phyloP scores from a whole-genome alignment of 2,888 invertebrate species.

The Lissonota sp. region DNA sequence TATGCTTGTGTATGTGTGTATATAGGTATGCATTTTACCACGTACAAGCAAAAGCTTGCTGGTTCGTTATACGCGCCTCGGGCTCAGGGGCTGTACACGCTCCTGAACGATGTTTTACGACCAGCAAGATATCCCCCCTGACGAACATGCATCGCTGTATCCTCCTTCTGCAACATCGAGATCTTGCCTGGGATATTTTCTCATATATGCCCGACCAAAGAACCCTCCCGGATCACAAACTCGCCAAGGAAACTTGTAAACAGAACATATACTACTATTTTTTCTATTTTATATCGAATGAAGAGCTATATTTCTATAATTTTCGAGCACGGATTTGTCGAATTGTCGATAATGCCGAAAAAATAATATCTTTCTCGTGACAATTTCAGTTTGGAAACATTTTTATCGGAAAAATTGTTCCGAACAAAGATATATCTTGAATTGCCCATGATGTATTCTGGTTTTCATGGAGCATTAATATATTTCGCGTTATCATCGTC shows the following conservation, averaged over 20 bases:
- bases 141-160: constrained; percentile 26
- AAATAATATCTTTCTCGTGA: too few relatives aligned
- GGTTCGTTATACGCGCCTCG: constrained; percentile 59
- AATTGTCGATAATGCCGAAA: too few relatives aligned
- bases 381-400: too few relatives aligned
- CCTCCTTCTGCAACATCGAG: constrained; percentile 37
- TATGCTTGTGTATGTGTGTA: neutral
- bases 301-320: neutral
- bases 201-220: constrained; percentile 28
- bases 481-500: constrained; percentile 4
- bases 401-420: too few relatives aligned
- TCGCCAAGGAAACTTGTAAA: neutral
- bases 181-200: constrained; percentile 15
- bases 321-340: too few relatives aligned
- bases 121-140: constrained; percentile 40
- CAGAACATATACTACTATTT: neutral
- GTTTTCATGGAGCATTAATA: neutral
- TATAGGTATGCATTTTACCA: constrained; percentile 21
- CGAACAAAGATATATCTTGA: too few relatives aligned
- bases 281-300: neutral
- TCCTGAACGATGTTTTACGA: constrained; percentile 56
- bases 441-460: too few relatives aligned
- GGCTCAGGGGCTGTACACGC: constrained; percentile 44
- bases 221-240: neutral
- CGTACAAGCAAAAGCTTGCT: constrained; percentile 31